Base-by-base conservation (phyloP, 2,113 vertebrate genomes). In the Lathamus discolor region DNA sequence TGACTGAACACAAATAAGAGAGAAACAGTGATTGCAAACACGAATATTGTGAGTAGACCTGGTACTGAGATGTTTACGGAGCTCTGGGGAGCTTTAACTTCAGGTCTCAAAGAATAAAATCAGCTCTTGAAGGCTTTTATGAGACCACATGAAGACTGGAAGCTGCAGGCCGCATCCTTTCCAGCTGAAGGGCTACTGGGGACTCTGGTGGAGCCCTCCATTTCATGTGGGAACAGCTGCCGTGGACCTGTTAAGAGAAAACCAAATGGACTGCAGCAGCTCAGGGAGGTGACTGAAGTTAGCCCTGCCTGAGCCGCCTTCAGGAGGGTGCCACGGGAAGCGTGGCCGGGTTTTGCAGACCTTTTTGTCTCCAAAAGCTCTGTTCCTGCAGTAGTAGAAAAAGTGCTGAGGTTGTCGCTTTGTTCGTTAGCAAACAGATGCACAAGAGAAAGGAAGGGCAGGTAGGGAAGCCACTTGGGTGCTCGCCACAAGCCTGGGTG, bases 401-500 rank as follows among this genome's bases (percentile, higher is more conserved):
- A 54, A 69, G 35, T 14, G 31, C 46, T 73, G 70, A 68, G 17
- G 6, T 25, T 51, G 49, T 70, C 9, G 10, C 7, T 83, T 68
- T 23, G 8, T 25, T 76, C 0, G 0, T 33, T 59, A 18, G n/a
- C 31, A 17, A 1, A 0, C 18, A 51, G 23, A 55, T 24, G 46
- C 35, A 49, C 35, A 39, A 62, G 55, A 43, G n/a, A n/a, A 80
- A 62, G 57, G 52, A 68, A 82, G 33, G 14, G 48, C 27, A 76
- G 70, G 49, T 17, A 83, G 57, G 20, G 76, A 85, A 84, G 70
- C 31, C 13, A 0, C 39, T 48, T 37, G 39, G 22, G 43, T 6
- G 4, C 37, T 66, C 0, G 0, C 20, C 3, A 3, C 3, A 39
- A 55, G 70, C 64, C 51, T 55, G 44, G 37, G 14, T 33, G 55